Evolutionary conservation across 2,113 vertebrate genomes (phyloP).

Genomic region (Maccullochella peelii): DNA sequence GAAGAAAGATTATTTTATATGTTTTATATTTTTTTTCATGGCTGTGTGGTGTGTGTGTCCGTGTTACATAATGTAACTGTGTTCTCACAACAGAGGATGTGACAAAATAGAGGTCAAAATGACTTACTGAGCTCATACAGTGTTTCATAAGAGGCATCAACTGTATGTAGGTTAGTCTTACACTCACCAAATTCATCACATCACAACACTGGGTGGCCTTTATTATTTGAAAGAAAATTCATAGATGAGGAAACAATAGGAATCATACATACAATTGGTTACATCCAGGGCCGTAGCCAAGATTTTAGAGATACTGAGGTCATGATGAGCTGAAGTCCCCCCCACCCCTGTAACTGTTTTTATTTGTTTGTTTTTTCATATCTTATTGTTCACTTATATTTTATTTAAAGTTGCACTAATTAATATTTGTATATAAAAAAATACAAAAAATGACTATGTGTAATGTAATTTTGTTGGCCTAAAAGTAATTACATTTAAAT

Average conservation of each 20-base stretch:
- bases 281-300: not conserved
- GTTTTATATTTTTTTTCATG: not conserved
- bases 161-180: constrained; percentile 40
- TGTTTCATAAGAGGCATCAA: constrained; percentile 62
- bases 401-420: not conserved
- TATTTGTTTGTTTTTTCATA: too few relatives aligned
- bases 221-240: not conserved
- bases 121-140: constrained; percentile 59
- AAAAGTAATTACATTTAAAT: not conserved
- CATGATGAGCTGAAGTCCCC: too few relatives aligned
- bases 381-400: not conserved
- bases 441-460: not conserved
- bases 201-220: not conserved
- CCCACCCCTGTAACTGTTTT: too few relatives aligned
- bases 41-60: constrained; percentile 42
- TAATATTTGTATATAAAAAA: not conserved
- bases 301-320: not conserved
- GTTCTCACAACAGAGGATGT: constrained; percentile 67
- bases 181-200: constrained; percentile 13
- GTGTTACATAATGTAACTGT: constrained; percentile 66
- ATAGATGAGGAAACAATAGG: not conserved
- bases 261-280: not conserved
- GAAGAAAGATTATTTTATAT: not conserved
- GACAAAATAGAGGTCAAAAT: constrained; percentile 72
- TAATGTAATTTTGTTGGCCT: not conserved